Evolutionary conservation across 1,140 invertebrate species (phyloP), one percentile per base, ranked within the genome.

Genomic region (Macrostomum lignano): DNA sequence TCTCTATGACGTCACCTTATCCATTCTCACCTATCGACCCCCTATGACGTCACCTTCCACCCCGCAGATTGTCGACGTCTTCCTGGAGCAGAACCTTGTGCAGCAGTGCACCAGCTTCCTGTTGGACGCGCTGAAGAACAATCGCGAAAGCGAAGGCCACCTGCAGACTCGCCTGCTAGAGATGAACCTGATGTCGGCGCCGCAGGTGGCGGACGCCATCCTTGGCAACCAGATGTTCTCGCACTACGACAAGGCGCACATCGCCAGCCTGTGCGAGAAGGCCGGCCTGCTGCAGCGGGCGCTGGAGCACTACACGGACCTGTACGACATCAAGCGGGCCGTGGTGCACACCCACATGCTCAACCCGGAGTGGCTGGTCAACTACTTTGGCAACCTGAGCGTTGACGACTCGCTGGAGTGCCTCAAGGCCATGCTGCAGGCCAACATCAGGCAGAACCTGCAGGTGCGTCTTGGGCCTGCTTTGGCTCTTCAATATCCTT

Each of bases 51-150:
- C n/a, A n/a, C n/a, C n/a, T n/a, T n/a, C n/a, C n/a, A n/a, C n/a
- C n/a, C n/a, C n/a, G n/a, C n/a, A n/a, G n/a, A n/a, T n/a, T n/a
- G 88, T 98, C 1, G 88, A 98, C 49, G 88, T 96, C 35, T 96
- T 98, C 52, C 86, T 94, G 76, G 91, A 98, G 48, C 75, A 82
- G 46, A 91, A 88, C 46, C 74, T 94, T 70, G 81, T 98, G 32
- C 86, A 93, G 49, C 86, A 91, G 44, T 98, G 88, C 49, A 98
- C 91, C 1, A 75, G 82, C 1, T 98, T 98, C 61, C 60, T 98
- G 21, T 55, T 98, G 20, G 88, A 98, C 48, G 86, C 84, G 1
- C 59, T 98, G n/a, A 98, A 96, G 56, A 86, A 93, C 47, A 96
- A 96, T 60, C 63, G 79, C 17, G 77, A 81, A 1, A 70, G 74